Percentiles rank a stretch among this genome's conserved stretches.
Evolutionary conservation across 2,113 vertebrate genomes (phyloP).

Genomic region (Natator depressus): DNA sequence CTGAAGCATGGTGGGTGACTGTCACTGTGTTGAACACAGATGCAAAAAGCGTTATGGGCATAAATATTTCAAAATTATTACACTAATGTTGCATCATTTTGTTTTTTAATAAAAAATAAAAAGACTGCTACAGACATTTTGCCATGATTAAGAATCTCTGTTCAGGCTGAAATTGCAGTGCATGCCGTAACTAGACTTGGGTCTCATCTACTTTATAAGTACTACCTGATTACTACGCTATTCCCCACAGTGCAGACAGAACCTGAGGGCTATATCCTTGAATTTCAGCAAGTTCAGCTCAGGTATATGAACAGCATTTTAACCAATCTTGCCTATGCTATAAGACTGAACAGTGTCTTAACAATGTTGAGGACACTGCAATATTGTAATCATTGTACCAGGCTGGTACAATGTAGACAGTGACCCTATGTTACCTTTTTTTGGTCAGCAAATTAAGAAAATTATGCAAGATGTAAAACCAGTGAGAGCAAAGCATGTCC

Average conservation of each 20-base stretch:
- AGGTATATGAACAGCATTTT: neutral
- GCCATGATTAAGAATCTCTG: neutral
- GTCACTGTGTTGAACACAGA: neutral
- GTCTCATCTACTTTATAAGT: neutral
- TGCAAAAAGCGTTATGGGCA: neutral
- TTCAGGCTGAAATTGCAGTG: neutral
- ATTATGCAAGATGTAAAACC: neutral
- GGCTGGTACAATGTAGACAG: neutral
- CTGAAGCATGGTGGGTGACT: neutral
- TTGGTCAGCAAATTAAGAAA: neutral
- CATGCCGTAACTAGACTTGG: neutral
- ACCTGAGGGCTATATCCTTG: fast-evolving
- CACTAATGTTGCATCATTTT: neutral
- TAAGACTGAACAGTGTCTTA: neutral
- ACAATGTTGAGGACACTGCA: fast-evolving
- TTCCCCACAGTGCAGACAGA: neutral
- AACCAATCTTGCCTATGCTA: neutral
- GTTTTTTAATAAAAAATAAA: neutral
- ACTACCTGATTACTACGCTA: neutral
- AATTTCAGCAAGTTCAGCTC: neutral
- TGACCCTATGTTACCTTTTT: neutral
- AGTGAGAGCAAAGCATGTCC: fast-evolving
- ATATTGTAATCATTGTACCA: neutral
- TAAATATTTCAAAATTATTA: neutral
- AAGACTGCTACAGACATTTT: neutral